Percentiles rank a stretch among this genome's conserved stretches.
These are phyloP conservation scores for Heliconius ethilla DNA, from an alignment of 2,888 invertebrate species.

Conservation along the genomic window DNA sequence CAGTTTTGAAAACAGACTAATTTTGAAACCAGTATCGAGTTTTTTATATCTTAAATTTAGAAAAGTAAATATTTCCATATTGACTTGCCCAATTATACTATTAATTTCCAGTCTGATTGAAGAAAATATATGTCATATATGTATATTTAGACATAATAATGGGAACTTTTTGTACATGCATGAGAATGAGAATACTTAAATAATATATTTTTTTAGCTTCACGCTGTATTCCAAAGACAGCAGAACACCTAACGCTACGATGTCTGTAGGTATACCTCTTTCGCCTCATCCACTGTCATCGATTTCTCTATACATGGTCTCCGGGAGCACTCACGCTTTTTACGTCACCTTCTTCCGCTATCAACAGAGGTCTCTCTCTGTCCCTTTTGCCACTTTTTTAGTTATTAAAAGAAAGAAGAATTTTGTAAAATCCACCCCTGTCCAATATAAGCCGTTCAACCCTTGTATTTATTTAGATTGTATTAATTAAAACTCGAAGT, in stretches of 20 bases:
- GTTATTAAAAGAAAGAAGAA: too few species aligned
- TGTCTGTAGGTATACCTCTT: not conserved
- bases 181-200: not conserved
- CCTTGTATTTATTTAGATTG: slow-evolving; percentile 80
- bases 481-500: slow-evolving; percentile 79
- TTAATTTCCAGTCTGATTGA: too few species aligned
- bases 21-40: too few species aligned
- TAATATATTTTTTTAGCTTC: not conserved
- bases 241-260: not conserved
- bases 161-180: not conserved
- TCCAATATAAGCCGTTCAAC: slow-evolving; percentile 64
- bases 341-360: not conserved
- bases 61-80: too few species aligned
- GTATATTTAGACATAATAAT: not conserved
- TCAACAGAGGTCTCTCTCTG: not conserved
- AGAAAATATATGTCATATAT: not conserved
- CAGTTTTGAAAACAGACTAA: too few species aligned
- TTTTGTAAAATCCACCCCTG: slow-evolving; percentile 55
- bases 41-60: too few species aligned
- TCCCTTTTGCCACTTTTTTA: not conserved
- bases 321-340: not conserved
- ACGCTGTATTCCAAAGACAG: not conserved
- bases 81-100: too few species aligned
- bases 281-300: not conserved
- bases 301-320: too few species aligned